Evolutionary conservation across 2,888 invertebrate species (phyloP).

Genomic region (Cephus spinipes): DNA sequence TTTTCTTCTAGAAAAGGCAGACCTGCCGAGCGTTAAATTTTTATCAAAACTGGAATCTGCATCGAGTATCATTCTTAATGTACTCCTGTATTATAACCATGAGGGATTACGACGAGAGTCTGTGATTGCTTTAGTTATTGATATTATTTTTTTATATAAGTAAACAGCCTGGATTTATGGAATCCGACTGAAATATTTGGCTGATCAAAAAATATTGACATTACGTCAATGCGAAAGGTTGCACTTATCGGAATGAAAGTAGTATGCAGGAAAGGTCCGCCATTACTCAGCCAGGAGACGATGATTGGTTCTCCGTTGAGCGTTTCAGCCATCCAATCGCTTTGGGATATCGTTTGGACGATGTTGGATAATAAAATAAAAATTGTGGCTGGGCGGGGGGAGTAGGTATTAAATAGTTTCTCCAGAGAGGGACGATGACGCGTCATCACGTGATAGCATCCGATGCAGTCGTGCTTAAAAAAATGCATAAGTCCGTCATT

Average conservation of each 20-base stretch:
- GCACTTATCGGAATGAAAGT: background rate
- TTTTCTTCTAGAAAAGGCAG: too few relatives aligned
- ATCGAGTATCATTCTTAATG: too few relatives aligned
- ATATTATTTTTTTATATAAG: too few relatives aligned
- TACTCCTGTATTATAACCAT: too few relatives aligned
- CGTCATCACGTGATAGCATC: background rate
- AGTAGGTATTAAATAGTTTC: background rate
- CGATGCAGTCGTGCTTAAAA: background rate
- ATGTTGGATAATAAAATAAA: background rate
- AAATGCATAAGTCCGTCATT: background rate
- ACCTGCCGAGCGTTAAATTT: too few relatives aligned
- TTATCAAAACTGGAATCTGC: too few relatives aligned
- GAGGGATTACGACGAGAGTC: too few relatives aligned
- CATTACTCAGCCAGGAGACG: background rate
- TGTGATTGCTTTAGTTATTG: too few relatives aligned
- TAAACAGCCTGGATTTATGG: background rate
- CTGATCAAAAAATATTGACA: background rate
- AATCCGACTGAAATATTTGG: background rate
- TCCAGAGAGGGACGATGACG: background rate
- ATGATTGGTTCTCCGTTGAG: background rate
- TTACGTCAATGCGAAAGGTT: background rate
- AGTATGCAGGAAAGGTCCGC: background rate
- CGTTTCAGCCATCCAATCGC: background rate
- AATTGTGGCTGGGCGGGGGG: background rate
- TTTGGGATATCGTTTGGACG: background rate